Evolutionary conservation across 2,888 invertebrate genomes (phyloP), one percentile per base, ranked within the genome.

Genomic region (Nudaria mundana): DNA sequence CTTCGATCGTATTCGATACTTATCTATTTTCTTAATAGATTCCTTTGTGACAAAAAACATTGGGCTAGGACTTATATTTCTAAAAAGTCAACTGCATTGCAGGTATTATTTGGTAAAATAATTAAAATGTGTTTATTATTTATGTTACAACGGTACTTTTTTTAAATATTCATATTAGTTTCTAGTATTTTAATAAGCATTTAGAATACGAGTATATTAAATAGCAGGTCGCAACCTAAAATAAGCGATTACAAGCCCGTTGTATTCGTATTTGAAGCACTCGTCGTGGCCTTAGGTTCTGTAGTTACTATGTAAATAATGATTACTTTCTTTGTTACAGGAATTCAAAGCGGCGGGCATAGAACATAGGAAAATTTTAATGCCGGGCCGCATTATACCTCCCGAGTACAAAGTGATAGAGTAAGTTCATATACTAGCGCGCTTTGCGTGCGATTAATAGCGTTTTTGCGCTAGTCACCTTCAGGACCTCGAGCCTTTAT

Each of bases 301-400:
- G 32, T 18, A 31, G 37, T 40, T 48, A 46, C 48, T 43, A 30
- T 44, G 47, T 52, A 48, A 58, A 54, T 58, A 61, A 61, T 54
- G 23, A 45, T 57, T 55, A 44, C 37, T 65, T 61, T 56, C 44
- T 69, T 77, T 79, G 71, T 84, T 82, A 41, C 65, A 88, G 88
- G 81, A 79, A 24, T 67, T 88, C 39, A 45, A 61, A 51, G 49
- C 57, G 38, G 77, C 75, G 28, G 86, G 86, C 35, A 60, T 87
- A 42, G 53, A 63, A 25, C 66, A 87, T 66, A 80, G 67, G 75
- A 88, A 88, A 72, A 81, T 88, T 48, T 70, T 79, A 30, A 76
- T 85, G 63, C 81, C 81, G 10, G 88, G 88, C 41, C 81, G 82
- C 44, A 59, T 78, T 39, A 64, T 87, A 63, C 88, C 88, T 41